These are phyloP conservation scores for Lepisosteus oculatus DNA, from an alignment of 2,113 vertebrate genomes.

Conservation along the genomic window DNA sequence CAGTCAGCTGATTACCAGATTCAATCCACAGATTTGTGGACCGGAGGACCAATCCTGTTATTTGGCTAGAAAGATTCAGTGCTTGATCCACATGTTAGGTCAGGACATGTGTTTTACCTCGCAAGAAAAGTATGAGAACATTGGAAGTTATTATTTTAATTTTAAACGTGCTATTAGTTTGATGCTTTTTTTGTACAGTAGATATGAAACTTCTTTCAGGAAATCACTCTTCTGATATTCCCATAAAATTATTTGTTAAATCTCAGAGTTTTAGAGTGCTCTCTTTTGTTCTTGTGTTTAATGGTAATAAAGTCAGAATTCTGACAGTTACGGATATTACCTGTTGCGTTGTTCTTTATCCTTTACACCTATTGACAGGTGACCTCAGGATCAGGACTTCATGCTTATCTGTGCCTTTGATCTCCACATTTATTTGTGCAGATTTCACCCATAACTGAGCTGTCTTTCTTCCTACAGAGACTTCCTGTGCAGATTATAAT, in stretches of 20 bases:
- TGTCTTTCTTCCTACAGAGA: slow-evolving; percentile 34
- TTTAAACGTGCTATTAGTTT: neutral
- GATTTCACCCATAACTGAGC: slow-evolving; percentile 49
- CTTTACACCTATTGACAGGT: slow-evolving; percentile 41
- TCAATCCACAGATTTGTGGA: too few relatives aligned
- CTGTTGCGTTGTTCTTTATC: slow-evolving; percentile 36
- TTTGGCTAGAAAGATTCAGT: too few relatives aligned
- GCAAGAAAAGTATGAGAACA: too few relatives aligned
- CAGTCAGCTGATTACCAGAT: too few relatives aligned
- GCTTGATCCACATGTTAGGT: too few relatives aligned
- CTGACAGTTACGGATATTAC: slow-evolving; percentile 28
- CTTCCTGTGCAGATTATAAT: slow-evolving; percentile 51
- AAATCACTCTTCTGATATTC: neutral
- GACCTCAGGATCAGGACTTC: slow-evolving; percentile 29
- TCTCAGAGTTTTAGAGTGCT: neutral
- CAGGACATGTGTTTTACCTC: too few relatives aligned
- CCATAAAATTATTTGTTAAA: neutral
- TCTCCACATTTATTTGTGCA: slow-evolving; percentile 52
- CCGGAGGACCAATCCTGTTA: too few relatives aligned
- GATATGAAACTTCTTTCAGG: neutral
- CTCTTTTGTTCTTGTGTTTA: slow-evolving; percentile 6
- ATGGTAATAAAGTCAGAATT: slow-evolving; percentile 20
- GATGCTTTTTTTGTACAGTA: slow-evolving; percentile 8
- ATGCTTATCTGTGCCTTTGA: slow-evolving; percentile 53
- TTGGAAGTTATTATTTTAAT: neutral